A percentile compares a stretch with the other conserved stretches of the same genome.
phyloP scores from a whole-genome alignment of 1,140 invertebrate genomes.

The Penaeus indicus region DNA sequence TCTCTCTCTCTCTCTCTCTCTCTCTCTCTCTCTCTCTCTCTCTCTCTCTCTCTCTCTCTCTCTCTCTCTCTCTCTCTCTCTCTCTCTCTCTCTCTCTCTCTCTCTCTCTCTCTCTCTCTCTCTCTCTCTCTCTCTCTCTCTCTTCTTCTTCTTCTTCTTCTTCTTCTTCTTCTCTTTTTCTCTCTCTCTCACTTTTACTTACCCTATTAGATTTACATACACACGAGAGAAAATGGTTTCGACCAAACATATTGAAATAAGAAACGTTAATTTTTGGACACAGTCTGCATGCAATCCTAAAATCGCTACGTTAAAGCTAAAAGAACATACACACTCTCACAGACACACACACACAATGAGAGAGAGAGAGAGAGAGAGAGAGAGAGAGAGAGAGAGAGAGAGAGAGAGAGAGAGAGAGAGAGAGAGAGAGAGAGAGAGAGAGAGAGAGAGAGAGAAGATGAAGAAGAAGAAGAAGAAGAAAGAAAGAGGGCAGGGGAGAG shows the following conservation, averaged over 20 bases:
- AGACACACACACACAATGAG: no score
- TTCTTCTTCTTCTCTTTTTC: no score
- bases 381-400: conserved; percentile 15
- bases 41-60: not conserved
- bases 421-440: not conserved
- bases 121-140: no score
- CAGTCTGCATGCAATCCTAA: no score
- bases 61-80: not conserved
- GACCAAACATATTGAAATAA: no score
- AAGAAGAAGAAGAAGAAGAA: conserved; percentile 2
- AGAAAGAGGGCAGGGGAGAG: conserved; percentile 21
- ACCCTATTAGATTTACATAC: no score
- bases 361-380: not conserved
- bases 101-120: not conserved
- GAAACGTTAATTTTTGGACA: no score
- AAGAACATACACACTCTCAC: no score
- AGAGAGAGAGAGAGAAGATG: not conserved
- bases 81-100: not conserved
- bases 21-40: not conserved
- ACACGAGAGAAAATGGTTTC: no score
- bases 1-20: not conserved
- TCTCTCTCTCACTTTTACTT: no score
- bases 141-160: no score
- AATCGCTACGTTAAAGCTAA: no score
- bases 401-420: not conserved